Percentiles rank a stretch among this genome's conserved stretches.
These are phyloP conservation scores for Ditylenchus weischeri DNA, from an alignment of 2,888 invertebrate genomes.

Conservation along the genomic window DNA sequence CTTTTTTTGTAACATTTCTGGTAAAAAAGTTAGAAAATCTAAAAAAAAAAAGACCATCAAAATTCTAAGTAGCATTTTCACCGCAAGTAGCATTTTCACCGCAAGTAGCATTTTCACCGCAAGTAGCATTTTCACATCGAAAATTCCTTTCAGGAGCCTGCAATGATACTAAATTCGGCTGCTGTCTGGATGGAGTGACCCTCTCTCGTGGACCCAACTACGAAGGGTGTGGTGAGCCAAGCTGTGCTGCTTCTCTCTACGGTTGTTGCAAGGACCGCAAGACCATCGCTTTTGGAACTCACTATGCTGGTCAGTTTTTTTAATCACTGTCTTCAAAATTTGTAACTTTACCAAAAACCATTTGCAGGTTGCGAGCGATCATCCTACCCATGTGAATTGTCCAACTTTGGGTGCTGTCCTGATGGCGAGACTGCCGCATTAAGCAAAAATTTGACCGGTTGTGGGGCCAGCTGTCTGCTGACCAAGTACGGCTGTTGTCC, in stretches of 20 bases:
- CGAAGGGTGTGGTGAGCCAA: conserved; percentile 69
- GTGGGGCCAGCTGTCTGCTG: conserved; percentile 56
- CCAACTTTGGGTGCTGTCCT: conserved; percentile 81
- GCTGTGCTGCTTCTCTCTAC: conserved; percentile 58
- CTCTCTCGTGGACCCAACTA: conserved; percentile 77
- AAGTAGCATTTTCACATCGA: no score
- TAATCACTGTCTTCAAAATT: not conserved
- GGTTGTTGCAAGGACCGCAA: conserved; percentile 63
- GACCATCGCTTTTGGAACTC: conserved; percentile 60
- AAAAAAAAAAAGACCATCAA: no score
- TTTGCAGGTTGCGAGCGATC: conserved; percentile 50
- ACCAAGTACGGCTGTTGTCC: conserved; percentile 60
- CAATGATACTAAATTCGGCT: conserved; percentile 70
- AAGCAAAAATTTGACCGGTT: conserved; percentile 74
- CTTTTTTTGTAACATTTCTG: no score
- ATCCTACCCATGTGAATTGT: conserved; percentile 59
- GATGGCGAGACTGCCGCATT: conserved; percentile 81
- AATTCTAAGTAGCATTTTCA: no score
- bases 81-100: no score
- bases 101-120: no score
- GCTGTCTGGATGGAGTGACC: conserved; percentile 82
- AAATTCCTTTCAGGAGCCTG: conserved; percentile 46
- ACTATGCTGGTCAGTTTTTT: conserved; percentile 52
- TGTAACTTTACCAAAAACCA: not conserved
- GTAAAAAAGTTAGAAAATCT: no score